These are phyloP conservation scores for Sepioteuthis lessoniana DNA, from an alignment of 2,888 invertebrate species.

Conservation along the genomic window DNA sequence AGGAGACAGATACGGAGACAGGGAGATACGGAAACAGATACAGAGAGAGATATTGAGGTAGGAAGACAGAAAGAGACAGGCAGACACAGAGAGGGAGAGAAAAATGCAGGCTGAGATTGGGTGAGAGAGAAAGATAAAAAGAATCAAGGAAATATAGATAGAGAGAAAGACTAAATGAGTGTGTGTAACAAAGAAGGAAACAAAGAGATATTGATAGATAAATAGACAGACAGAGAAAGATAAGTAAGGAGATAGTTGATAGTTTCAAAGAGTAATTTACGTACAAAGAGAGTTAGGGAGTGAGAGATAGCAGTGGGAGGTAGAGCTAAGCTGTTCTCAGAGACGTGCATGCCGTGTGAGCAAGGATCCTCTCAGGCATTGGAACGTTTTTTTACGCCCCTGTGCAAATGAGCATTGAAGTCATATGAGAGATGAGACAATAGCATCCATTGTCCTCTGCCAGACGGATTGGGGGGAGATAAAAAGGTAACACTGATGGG, in stretches of 20 bases:
- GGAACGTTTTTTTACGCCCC: neutral
- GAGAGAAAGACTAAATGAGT: too few species aligned
- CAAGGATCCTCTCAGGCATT: neutral
- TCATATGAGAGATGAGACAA: constrained; percentile 33
- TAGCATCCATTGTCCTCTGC: constrained; percentile 13
- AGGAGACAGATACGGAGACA: too few species aligned
- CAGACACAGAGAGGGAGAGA: too few species aligned
- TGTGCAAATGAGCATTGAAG: neutral
- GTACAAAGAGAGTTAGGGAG: too few species aligned
- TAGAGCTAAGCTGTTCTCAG: neutral
- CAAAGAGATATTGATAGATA: neutral
- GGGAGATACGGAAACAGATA: too few species aligned
- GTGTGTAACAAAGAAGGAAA: too few species aligned
- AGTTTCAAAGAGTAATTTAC: neutral
- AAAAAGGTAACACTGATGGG: neutral
- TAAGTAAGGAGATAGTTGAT: neutral
- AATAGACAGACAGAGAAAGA: neutral
- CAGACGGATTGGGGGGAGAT: neutral
- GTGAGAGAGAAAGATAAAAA: too few species aligned
- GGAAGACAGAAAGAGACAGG: too few species aligned
- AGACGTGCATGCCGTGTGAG: neutral
- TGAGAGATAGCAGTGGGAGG: neutral
- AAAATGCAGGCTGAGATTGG: too few species aligned
- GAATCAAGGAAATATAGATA: too few species aligned
- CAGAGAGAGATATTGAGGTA: too few species aligned